Evolutionary conservation across 2,888 invertebrate genomes (phyloP).

Genomic region (Troides aeacus): DNA sequence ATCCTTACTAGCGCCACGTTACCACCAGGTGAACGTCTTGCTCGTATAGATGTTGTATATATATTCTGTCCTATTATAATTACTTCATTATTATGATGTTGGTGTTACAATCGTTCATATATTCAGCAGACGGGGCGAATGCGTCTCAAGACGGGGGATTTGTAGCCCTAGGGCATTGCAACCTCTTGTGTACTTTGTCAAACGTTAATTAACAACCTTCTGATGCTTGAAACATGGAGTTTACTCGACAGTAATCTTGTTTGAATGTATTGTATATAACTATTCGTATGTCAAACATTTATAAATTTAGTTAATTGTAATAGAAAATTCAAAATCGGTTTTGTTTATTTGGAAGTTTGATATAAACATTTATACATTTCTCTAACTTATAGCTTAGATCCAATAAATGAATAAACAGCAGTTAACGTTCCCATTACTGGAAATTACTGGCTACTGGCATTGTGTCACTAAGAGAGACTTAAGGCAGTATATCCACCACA

Average conservation of each 20-base stretch:
- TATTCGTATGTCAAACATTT: not conserved
- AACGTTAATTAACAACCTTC: slow-evolving; percentile 22
- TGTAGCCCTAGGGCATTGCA: slow-evolving; percentile 9
- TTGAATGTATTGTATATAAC: not conserved
- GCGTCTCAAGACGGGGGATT: slow-evolving; percentile 4
- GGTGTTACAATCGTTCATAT: slow-evolving; percentile 21
- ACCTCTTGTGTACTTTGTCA: slow-evolving; percentile 30
- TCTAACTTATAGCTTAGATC: no score
- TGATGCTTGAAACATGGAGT: not conserved
- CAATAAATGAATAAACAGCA: no score
- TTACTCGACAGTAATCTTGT: not conserved
- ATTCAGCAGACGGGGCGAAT: not conserved
- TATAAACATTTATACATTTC: no score
- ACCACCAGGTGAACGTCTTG: no score
- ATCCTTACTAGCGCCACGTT: no score
- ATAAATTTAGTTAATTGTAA: not conserved
- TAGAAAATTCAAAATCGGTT: not conserved
- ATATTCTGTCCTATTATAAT: not conserved
- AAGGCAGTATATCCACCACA: no score
- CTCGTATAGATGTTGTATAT: no score
- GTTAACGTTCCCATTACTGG: no score
- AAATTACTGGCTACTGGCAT: no score
- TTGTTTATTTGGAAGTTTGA: not conserved
- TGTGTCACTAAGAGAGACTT: no score
- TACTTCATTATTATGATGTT: not conserved